Conservation (phyloP, 2,888 invertebrate species). For the Netelia virgata region DNA sequence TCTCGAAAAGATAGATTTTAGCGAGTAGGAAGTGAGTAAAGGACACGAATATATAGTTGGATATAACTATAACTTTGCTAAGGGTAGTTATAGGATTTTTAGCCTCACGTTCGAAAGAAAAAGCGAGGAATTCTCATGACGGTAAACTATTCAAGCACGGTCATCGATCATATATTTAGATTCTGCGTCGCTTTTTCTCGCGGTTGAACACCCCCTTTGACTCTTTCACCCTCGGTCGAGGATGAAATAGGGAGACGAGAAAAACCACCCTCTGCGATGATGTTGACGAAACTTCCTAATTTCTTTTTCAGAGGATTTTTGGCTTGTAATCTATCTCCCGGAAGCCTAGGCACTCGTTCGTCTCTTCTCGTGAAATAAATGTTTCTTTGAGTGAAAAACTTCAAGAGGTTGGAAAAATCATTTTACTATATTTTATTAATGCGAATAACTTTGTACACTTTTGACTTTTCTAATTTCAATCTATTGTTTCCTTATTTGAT, state of each 20-base stretch:
- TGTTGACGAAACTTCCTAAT: background rate
- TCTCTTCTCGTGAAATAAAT: background rate
- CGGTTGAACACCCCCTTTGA: background rate
- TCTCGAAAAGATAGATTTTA: background rate
- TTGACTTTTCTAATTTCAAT: no score
- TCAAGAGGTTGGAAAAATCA: background rate
- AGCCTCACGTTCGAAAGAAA: background rate
- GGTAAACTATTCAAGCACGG: constrained; percentile 16
- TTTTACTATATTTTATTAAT: background rate
- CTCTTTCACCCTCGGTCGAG: background rate
- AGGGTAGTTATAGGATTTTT: background rate
- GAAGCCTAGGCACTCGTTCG: background rate
- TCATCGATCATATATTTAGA: background rate
- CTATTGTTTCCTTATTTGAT: no score
- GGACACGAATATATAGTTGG: background rate
- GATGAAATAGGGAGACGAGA: background rate
- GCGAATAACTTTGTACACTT: background rate
- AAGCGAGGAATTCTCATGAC: constrained; percentile 2
- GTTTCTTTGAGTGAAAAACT: background rate
- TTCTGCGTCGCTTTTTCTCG: background rate
- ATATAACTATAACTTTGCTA: background rate
- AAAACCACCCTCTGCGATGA: background rate
- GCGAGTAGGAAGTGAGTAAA: background rate
- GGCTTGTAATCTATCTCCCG: background rate
- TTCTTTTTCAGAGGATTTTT: background rate